Conservation (phyloP, 2,113 vertebrate genomes). For the Tylochromis polylepis region DNA sequence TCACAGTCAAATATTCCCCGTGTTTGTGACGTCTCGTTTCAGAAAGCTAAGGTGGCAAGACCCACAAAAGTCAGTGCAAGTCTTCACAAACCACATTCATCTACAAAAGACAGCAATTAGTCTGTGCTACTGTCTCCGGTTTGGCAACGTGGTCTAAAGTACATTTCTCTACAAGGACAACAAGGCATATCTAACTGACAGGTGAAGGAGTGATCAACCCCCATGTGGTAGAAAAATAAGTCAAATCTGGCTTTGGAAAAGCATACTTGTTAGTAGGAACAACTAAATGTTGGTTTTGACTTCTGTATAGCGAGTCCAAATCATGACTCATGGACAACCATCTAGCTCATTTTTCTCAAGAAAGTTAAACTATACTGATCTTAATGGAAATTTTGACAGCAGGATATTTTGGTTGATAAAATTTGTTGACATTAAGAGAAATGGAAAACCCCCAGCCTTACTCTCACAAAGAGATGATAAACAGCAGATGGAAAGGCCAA, state of each 20-base stretch:
- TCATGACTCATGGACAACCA: not conserved
- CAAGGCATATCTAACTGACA: not conserved
- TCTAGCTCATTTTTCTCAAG: not conserved
- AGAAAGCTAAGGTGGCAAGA: not conserved
- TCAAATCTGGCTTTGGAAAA: not conserved
- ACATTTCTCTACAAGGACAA: not conserved
- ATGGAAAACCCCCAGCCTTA: accelerated
- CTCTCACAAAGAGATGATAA: not conserved
- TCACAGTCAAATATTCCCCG: not conserved
- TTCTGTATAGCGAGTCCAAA: not conserved
- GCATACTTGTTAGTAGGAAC: not conserved
- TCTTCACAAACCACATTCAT: not conserved
- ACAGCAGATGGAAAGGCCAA: not conserved
- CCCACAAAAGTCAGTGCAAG: not conserved
- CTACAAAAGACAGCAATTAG: not conserved
- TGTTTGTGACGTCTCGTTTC: not conserved
- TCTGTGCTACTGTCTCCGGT: not conserved
- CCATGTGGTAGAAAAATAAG: not conserved
- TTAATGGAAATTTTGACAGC: not conserved
- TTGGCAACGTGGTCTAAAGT: not conserved
- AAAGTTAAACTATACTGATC: not conserved
- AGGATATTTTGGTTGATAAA: not conserved
- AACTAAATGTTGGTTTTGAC: not conserved
- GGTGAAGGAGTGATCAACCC: not conserved
- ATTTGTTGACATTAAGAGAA: not conserved